Evolutionary conservation across 2,797 vertebrate genomes (phyloP).

Genomic region (Enteromius trimaculatus): DNA sequence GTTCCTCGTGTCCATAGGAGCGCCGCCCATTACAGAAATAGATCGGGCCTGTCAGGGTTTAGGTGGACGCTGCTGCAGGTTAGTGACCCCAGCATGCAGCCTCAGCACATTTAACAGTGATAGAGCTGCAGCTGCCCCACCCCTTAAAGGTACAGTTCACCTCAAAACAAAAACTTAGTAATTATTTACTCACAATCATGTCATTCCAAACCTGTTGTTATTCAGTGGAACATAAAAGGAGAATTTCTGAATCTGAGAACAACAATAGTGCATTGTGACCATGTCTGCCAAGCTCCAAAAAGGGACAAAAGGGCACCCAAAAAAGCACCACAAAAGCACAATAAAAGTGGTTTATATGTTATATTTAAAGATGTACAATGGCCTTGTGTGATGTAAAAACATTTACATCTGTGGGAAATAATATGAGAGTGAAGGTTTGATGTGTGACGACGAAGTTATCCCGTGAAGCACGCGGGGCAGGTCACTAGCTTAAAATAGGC

Average conservation of each 20-base stretch:
- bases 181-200: not conserved
- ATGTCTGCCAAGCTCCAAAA: constrained; percentile 13
- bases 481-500: constrained; percentile 5
- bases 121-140: constrained; percentile 8
- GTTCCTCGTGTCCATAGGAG: constrained; percentile 5
- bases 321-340: not conserved
- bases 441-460: not conserved
- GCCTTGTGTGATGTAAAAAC: not conserved
- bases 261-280: constrained; percentile 8
- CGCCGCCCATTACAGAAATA: not conserved
- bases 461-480: not conserved
- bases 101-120: constrained; percentile 42
- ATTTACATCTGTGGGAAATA: not conserved
- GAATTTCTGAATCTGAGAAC: not conserved
- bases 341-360: not conserved
- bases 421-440: not conserved
- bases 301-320: not conserved
- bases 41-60: constrained; percentile 17
- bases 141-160: not conserved
- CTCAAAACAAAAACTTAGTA: not conserved
- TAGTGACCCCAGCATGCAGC: constrained; percentile 29
- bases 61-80: constrained; percentile 34
- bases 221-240: not conserved
- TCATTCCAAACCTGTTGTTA: not conserved
- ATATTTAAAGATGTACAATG: not conserved